These are phyloP conservation scores for Tricholaema leucomelas DNA, from an alignment of 2,113 vertebrate genomes.

Conservation along the genomic window DNA sequence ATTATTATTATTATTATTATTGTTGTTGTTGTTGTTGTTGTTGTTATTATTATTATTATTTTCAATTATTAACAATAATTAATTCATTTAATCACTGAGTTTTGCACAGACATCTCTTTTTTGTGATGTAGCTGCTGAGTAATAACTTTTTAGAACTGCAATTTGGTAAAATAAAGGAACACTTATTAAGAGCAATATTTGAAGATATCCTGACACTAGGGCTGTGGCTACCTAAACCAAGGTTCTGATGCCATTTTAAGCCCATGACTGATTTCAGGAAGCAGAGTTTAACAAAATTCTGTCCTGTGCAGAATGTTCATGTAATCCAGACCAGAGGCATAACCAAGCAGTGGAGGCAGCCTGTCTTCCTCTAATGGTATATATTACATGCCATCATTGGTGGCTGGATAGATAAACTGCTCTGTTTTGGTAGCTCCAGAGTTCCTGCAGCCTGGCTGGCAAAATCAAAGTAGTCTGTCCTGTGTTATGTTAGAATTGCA, in stretches of 20 bases:
- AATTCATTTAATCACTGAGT: neutral
- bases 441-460: neutral
- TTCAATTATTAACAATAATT: neutral
- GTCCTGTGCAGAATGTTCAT: neutral
- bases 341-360: neutral
- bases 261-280: neutral
- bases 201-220: neutral
- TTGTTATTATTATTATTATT: too few species aligned
- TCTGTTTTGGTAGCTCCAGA: neutral
- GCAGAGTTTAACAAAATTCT: neutral
- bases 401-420: neutral
- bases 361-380: neutral
- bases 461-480: neutral
- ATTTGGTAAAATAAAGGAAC: neutral
- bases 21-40: too few species aligned
- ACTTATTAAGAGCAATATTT: neutral
- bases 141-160: neutral
- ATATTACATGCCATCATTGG: neutral
- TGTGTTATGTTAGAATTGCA: neutral
- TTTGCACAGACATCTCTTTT: neutral
- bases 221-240: neutral
- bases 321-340: neutral
- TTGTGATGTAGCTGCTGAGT: neutral
- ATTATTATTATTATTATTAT: too few species aligned
- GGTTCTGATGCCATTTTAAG: neutral